Conservation (phyloP, 1,140 invertebrate genomes). For the Drosophila ercepeae region DNA sequence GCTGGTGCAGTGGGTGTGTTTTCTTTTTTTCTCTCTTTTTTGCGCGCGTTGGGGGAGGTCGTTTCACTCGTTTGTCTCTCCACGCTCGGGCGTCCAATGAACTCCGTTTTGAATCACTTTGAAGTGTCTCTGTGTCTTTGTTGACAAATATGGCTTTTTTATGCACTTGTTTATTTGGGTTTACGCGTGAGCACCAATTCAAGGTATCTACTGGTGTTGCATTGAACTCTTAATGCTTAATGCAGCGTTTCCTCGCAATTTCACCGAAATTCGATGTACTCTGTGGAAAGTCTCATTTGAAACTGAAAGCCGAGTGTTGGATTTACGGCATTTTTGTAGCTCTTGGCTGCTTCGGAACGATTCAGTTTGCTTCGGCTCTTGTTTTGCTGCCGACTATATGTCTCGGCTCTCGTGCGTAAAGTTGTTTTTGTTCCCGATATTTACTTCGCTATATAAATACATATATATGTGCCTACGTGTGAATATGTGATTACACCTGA, state of each 20-base stretch:
- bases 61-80: conserved; percentile 72
- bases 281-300: conserved; percentile 54
- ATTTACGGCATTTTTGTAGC: conserved; percentile 76
- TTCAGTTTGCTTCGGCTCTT: conserved; percentile 40
- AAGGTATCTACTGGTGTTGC: conserved; percentile 54
- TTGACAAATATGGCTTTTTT: conserved; percentile 31
- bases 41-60: conserved; percentile 68
- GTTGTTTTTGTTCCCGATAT: conserved; percentile 28
- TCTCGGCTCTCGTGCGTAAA: conserved; percentile 46
- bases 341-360: neutral
- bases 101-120: conserved; percentile 58
- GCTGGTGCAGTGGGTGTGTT: conserved; percentile 38
- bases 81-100: conserved; percentile 67
- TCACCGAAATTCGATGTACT: conserved; percentile 40
- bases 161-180: conserved; percentile 35
- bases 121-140: conserved; percentile 22
- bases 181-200: conserved; percentile 39
- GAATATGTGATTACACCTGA: conserved; percentile 1
- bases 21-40: conserved; percentile 29
- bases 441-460: conserved; percentile 1
- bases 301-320: conserved; percentile 66
- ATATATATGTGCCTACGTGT: conserved; percentile 15
- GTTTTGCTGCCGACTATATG: conserved; percentile 45
- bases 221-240: conserved; percentile 43
- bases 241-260: conserved; percentile 29